These are phyloP conservation scores for Proterorhinus semilunaris DNA, from an alignment of 2,113 vertebrate genomes.

Conservation along the genomic window DNA sequence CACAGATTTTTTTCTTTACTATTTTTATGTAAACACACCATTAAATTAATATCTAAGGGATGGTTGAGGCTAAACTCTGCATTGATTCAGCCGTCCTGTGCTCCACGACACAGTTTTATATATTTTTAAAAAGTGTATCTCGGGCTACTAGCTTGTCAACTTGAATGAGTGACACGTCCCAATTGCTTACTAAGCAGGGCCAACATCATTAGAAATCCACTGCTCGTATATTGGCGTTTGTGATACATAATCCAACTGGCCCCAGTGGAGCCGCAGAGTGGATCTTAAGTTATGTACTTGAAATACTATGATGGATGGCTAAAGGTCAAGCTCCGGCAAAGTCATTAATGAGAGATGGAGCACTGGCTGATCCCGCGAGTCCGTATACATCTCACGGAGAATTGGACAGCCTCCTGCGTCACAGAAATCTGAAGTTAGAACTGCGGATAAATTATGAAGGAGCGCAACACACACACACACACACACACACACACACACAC, in stretches of 20 bases:
- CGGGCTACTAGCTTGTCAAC: background rate
- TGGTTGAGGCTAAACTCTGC: too few species aligned
- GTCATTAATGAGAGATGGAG: constrained; percentile 18
- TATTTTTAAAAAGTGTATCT: too few species aligned
- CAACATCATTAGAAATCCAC: constrained; percentile 7
- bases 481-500: background rate
- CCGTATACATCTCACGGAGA: constrained; percentile 4
- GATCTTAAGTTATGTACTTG: constrained; percentile 11
- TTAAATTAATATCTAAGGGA: too few species aligned
- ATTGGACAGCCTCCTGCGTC: background rate
- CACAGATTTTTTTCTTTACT: too few species aligned
- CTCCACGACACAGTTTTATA: too few species aligned
- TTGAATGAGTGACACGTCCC: background rate
- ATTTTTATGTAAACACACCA: too few species aligned
- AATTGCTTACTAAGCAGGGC: constrained; percentile 11
- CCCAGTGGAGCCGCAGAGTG: constrained; percentile 10
- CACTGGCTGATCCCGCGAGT: constrained; percentile 1
- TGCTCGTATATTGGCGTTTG: constrained; percentile 9
- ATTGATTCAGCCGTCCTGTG: too few species aligned
- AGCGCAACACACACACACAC: background rate
- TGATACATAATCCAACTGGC: background rate
- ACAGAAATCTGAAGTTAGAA: background rate
- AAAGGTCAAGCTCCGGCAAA: constrained; percentile 16
- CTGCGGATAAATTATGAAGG: constrained; percentile 7
- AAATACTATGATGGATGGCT: constrained; percentile 2